Evolutionary conservation across 2,113 vertebrate genomes (phyloP).

Genomic region (Ia io): DNA sequence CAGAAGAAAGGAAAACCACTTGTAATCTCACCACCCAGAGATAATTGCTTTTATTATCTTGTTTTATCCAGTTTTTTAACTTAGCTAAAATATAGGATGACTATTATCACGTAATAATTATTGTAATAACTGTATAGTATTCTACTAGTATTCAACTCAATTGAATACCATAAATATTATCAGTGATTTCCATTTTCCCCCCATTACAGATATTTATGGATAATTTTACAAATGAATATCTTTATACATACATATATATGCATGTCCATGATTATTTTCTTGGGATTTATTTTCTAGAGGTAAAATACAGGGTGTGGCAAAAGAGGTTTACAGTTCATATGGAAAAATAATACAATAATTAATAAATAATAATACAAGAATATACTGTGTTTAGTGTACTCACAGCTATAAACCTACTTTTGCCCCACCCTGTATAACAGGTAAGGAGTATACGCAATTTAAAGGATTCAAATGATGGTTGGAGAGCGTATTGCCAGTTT

Average conservation of each 20-base stretch:
- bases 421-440: background rate
- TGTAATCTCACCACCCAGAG: background rate
- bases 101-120: background rate
- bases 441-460: background rate
- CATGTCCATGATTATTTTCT: background rate
- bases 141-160: background rate
- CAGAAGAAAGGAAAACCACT: slow-evolving; percentile 5
- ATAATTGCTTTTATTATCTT: background rate
- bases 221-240: background rate
- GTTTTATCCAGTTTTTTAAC: background rate
- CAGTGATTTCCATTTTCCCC: background rate
- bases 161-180: background rate
- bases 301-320: background rate
- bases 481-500: background rate
- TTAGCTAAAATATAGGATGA: background rate
- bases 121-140: background rate
- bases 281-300: slow-evolving; percentile 9
- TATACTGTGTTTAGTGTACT: background rate
- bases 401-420: background rate
- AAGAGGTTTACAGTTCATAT: background rate
- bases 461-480: background rate
- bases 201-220: background rate
- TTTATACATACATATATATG: background rate
- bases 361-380: background rate
- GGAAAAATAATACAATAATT: background rate